Evolutionary conservation across 23 tunicate genomes (phyloP), one percentile per base, ranked within the genome.

Genomic region (Aplidium turbinatum): DNA sequence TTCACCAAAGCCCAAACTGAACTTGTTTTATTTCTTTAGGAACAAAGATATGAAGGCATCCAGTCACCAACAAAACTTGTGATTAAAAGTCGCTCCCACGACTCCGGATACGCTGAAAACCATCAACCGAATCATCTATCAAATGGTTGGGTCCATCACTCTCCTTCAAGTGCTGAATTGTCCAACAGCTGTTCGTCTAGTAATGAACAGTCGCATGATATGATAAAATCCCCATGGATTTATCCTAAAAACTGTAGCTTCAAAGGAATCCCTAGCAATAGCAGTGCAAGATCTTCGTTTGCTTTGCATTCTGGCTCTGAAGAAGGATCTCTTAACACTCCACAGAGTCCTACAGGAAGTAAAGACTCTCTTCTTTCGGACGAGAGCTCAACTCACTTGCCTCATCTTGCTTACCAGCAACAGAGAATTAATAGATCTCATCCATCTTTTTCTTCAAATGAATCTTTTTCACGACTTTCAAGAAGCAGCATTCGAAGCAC

Each of bases 351-450:
- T 48, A 68, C 70, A 4, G 87, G 87, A 13, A 81, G 87, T 73
- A 71, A 81, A 68, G 87, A 81, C 73, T 81, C 87, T 20, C 69
- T 81, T 30, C 72, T 81, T 11, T 81, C 87, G 20, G 73, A 70
- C 39, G 79, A 79, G 29, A 81, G 87, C 61, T 63, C 78, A 36
- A 47, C 79, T 34, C 64, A 64, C 0, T 66, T 33, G 7, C 40
- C 73, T 30, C 56, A 57, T 31, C 62, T 19, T 26, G 69, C 39
- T n/a, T 32, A 60, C 6, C 73, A 46, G 72, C 69, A 47, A 28
- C 54, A 57, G 26, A 51, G 70, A 2, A 4, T 16, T 11, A 27
- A 13, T 3, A 16, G 27, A 11, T 76, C 82, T 3, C 54, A 72
- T 20, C 77, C 87, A 7, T 51, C 77, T 57, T 69, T 61, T 28